These are phyloP conservation scores for Drosophila cognata DNA, from an alignment of 2,888 invertebrate genomes.

Conservation along the genomic window DNA sequence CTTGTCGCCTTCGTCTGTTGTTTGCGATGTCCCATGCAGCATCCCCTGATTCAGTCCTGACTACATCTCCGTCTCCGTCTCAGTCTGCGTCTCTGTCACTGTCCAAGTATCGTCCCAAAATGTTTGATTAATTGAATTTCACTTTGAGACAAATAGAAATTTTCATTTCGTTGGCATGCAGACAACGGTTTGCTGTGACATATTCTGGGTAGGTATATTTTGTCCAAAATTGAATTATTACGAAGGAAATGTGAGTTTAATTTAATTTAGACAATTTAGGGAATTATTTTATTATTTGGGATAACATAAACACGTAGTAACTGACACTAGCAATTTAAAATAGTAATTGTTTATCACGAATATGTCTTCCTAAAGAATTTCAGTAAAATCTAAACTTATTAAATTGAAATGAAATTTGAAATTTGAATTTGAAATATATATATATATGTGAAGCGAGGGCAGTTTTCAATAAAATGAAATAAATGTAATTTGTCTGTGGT, in stretches of 20 bases:
- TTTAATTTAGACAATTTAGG: slow-evolving; percentile 28
- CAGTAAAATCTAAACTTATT: neutral
- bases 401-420: no score
- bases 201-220: slow-evolving; percentile 43
- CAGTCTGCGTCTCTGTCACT: slow-evolving; percentile 1
- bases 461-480: neutral
- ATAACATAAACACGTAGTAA: slow-evolving; percentile 10
- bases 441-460: neutral
- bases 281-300: neutral
- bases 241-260: slow-evolving; percentile 50
- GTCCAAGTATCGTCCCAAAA: slow-evolving; percentile 36
- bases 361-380: neutral
- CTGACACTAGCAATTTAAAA: neutral
- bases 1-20: slow-evolving; percentile 58
- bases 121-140: slow-evolving; percentile 78
- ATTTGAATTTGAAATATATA: neutral
- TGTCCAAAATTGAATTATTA: slow-evolving; percentile 67
- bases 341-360: neutral
- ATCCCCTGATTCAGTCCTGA: slow-evolving; percentile 1
- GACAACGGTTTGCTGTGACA: slow-evolving; percentile 72
- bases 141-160: slow-evolving; percentile 67
- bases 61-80: slow-evolving; percentile 2
- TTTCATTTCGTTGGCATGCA: slow-evolving; percentile 54
- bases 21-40: slow-evolving; percentile 20
- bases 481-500: neutral